Conservation (phyloP, 1,140 invertebrate genomes). For the Riptortus pedestris region DNA sequence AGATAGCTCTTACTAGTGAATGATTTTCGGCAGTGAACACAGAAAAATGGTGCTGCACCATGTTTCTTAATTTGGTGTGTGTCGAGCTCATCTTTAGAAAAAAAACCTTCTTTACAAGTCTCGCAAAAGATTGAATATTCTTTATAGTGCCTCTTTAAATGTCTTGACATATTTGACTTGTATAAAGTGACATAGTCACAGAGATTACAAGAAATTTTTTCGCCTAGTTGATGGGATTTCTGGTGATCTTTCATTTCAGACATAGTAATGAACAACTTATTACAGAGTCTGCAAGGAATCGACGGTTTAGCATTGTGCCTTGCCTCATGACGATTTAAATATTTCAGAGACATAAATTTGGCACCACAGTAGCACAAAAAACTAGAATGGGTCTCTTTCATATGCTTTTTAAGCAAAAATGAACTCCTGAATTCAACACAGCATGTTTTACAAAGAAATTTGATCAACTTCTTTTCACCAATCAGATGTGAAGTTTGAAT, state of each 20-base stretch:
- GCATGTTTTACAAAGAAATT: background rate
- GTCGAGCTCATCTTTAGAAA: slow-evolving; percentile 37
- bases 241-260: slow-evolving; percentile 22
- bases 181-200: slow-evolving; percentile 30
- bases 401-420: background rate
- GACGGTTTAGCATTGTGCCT: slow-evolving; percentile 16
- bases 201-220: slow-evolving; percentile 3
- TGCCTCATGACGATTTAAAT: slow-evolving; percentile 3
- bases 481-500: background rate
- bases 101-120: slow-evolving; percentile 41
- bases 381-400: slow-evolving; percentile 6
- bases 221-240: slow-evolving; percentile 18
- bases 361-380: slow-evolving; percentile 16
- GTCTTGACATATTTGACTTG: slow-evolving; percentile 37
- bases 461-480: background rate
- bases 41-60: slow-evolving; percentile 44
- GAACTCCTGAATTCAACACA: background rate
- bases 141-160: slow-evolving; percentile 39
- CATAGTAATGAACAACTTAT: slow-evolving; percentile 13
- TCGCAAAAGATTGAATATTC: slow-evolving; percentile 37
- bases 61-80: slow-evolving; percentile 36
- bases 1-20: slow-evolving; percentile 37
- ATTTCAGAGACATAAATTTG: slow-evolving; percentile 4
- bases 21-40: slow-evolving; percentile 45
- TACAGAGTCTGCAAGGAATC: slow-evolving; percentile 14